These are phyloP conservation scores for Amyelois transitella DNA, from an alignment of 1,140 invertebrate genomes.

Conservation along the genomic window DNA sequence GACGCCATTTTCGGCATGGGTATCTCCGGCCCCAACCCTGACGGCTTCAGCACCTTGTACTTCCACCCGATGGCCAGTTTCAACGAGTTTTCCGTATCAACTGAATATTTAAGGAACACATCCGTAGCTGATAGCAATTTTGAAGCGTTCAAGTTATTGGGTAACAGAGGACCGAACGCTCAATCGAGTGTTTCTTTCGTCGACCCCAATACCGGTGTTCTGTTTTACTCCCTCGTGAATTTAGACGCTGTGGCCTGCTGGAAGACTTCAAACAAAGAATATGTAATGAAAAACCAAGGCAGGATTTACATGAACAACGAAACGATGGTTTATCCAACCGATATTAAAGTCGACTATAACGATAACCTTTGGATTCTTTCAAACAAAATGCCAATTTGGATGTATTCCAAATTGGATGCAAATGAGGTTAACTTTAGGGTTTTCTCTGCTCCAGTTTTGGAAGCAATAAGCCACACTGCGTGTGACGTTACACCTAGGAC, in stretches of 20 bases:
- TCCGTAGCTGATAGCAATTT: constrained; percentile 72
- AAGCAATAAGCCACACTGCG: constrained; percentile 81
- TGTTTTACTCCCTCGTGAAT: constrained; percentile 85
- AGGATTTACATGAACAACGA: constrained; percentile 81
- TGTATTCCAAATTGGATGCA: constrained; percentile 79
- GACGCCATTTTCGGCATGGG: constrained; percentile 85
- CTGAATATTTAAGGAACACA: constrained; percentile 78
- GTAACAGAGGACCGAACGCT: constrained; percentile 80
- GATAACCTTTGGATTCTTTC: constrained; percentile 84
- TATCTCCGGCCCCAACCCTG: constrained; percentile 75
- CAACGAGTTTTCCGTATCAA: constrained; percentile 82
- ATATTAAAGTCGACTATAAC: constrained; percentile 83
- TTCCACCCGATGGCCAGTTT: constrained; percentile 86
- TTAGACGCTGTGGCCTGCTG: constrained; percentile 86
- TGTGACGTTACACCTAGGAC: constrained; percentile 76
- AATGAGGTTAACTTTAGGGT: constrained; percentile 84
- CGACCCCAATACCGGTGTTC: constrained; percentile 80
- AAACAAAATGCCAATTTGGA: constrained; percentile 81
- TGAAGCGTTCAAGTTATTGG: constrained; percentile 80
- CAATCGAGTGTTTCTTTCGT: constrained; percentile 85
- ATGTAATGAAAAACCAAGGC: constrained; percentile 79
- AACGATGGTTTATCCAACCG: constrained; percentile 85
- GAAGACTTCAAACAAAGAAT: constrained; percentile 80
- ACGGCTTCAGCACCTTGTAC: constrained; percentile 82
- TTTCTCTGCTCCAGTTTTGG: constrained; percentile 77